Evolutionary conservation across 2,888 invertebrate genomes (phyloP).

Genomic region (Lasioglossum leucozonium): DNA sequence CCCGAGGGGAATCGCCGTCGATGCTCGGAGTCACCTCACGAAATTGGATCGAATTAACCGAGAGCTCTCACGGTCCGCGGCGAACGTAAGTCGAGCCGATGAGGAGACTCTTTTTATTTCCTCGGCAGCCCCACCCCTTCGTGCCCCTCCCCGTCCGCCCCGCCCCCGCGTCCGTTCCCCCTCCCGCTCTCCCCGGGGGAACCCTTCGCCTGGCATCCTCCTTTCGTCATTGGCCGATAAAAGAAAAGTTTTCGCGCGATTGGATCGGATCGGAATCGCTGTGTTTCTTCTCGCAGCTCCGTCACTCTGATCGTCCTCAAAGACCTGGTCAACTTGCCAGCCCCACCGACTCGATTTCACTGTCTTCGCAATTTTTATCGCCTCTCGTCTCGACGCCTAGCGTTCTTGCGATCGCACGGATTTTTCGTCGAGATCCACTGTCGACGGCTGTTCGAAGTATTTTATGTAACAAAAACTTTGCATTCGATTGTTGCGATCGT

Average conservation of each 20-base stretch:
- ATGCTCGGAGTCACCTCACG: slow-evolving; percentile 36
- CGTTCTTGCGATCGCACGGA: not conserved
- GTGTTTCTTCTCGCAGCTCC: not conserved
- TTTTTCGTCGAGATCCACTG: not conserved
- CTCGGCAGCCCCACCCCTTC: not conserved
- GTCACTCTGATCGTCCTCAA: not conserved
- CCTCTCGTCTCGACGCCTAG: not conserved
- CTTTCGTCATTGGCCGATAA: slow-evolving; percentile 1
- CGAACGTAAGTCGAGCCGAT: slow-evolving; percentile 14
- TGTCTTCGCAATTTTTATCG: not conserved
- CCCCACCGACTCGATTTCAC: not conserved
- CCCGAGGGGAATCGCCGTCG: slow-evolving; percentile 47
- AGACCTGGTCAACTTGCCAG: not conserved
- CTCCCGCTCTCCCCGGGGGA: not conserved
- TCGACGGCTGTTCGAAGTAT: not conserved
- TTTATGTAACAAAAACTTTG: not conserved
- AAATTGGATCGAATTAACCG: slow-evolving; percentile 57
- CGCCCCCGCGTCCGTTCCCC: too few species aligned
- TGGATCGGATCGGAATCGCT: not conserved
- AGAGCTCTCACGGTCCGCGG: slow-evolving; percentile 13
- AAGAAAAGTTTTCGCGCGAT: not conserved
- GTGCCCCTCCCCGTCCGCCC: not conserved
- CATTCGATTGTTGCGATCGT: not conserved
- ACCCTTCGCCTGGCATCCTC: not conserved
- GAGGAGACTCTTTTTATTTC: slow-evolving; percentile 8